Evolutionary conservation across 2,113 vertebrate species (phyloP).

Genomic region (Austrofundulus limnaeus): DNA sequence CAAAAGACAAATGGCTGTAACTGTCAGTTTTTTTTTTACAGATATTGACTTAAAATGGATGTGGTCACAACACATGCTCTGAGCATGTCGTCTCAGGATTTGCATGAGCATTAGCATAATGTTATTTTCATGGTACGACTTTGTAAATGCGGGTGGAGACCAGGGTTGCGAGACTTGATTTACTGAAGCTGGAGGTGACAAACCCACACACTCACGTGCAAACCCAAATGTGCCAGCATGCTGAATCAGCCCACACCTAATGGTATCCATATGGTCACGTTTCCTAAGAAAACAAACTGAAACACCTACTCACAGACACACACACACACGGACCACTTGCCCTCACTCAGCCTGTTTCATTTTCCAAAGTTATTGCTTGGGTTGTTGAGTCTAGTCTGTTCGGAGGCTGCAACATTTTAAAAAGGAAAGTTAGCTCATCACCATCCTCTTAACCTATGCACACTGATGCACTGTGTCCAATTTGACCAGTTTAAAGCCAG

Average conservation of each 20-base stretch:
- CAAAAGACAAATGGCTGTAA: no score
- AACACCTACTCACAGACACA: constrained; percentile 26
- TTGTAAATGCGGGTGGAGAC: constrained; percentile 15
- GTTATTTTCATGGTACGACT: neutral
- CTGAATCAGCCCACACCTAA: constrained; percentile 71
- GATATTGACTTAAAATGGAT: no score
- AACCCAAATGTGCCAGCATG: constrained; percentile 38
- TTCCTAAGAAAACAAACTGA: constrained; percentile 49
- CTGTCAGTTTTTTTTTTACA: no score
- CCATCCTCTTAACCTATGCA: constrained; percentile 7
- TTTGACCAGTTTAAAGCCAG: constrained; percentile 29
- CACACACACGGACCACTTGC: constrained; percentile 11
- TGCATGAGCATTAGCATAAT: neutral
- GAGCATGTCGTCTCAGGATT: neutral
- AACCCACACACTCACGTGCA: constrained; percentile 42
- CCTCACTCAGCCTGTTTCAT: constrained; percentile 17
- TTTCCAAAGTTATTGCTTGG: constrained; percentile 39
- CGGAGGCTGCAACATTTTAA: constrained; percentile 42
- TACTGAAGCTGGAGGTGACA: constrained; percentile 54
- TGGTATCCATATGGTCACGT: constrained; percentile 76
- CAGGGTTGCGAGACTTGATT: constrained; percentile 24
- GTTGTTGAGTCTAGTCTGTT: constrained; percentile 24
- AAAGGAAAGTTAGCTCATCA: constrained; percentile 52
- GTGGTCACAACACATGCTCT: no score
- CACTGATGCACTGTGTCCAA: constrained; percentile 22